Percentiles rank a stretch among this genome's conserved stretches.
phyloP scores from a whole-genome alignment of 2,888 invertebrate species.

The Hoplodrina blanda region DNA sequence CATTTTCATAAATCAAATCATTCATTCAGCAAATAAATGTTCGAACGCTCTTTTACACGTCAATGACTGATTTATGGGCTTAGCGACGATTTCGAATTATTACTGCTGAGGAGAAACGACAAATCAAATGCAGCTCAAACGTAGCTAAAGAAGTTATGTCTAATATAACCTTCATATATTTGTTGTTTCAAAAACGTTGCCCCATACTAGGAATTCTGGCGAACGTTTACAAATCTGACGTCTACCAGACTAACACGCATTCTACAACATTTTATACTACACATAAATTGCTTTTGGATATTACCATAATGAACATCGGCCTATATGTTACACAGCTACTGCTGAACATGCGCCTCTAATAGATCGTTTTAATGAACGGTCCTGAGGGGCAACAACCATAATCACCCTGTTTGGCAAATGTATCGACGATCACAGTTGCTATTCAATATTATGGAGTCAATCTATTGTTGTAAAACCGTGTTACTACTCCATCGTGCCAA shows the following conservation, averaged over 20 bases:
- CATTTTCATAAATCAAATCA: conserved; percentile 56
- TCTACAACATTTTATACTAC: conserved; percentile 39
- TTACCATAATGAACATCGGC: conserved; percentile 29
- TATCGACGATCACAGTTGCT: conserved; percentile 11
- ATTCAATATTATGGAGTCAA: conserved; percentile 38
- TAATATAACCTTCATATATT: conserved; percentile 9
- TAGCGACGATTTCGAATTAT: conserved; percentile 46
- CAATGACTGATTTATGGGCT: conserved; percentile 63
- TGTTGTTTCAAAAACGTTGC: conserved; percentile 24
- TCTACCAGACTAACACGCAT: conserved; percentile 37
- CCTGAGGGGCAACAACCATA: conserved; percentile 13
- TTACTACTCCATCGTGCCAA: conserved; percentile 30
- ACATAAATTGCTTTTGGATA: conserved; percentile 34
- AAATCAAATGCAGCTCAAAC: conserved; percentile 45
- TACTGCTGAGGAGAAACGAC: conserved; percentile 44
- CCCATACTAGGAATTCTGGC: conserved; percentile 43
- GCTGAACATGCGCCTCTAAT: conserved; percentile 31
- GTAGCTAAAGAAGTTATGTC: background rate
- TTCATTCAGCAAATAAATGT: conserved; percentile 61
- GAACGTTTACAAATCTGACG: conserved; percentile 43
- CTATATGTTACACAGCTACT: conserved; percentile 21
- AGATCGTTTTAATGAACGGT: conserved; percentile 32
- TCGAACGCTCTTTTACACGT: conserved; percentile 58
- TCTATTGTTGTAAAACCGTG: conserved; percentile 33
- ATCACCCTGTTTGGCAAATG: conserved; percentile 32